Evolutionary conservation across 2,797 vertebrate species (phyloP), one percentile per base, ranked within the genome.

Genomic region (Chloroceryle amazona): DNA sequence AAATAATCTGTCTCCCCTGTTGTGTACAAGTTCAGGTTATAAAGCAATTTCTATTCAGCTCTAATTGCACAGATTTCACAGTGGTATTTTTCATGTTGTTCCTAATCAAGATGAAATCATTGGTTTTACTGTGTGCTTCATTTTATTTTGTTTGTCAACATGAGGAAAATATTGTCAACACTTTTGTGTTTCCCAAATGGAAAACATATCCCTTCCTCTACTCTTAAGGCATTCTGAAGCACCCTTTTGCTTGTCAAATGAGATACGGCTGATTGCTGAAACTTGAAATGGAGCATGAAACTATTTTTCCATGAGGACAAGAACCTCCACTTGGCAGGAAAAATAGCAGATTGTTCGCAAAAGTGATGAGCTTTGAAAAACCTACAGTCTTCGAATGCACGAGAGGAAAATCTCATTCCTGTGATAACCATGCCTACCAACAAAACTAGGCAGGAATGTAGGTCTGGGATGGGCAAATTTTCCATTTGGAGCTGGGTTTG

Each of bases 11-110:
- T 57, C 57, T 81, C 21, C 46, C 29, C 73, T 35, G 83, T 37
- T 93, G 52, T 83, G 65, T 81, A 63, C 1, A 2, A 92, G 71
- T 76, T 82, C 74, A 91, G 75, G 84, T 93, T 82, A 89, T 70
- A 88, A 86, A 91, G 91, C 85, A 93, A 78, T 80, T 95, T 90
- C 79, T 66, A 76, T 87, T 91, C 68, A 71, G 44, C 61, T 88
- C 52, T 61, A 26, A 57, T 60, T 70, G 74, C 65, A 76, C 35
- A 72, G 57, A 85, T 71, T 23, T 44, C 70, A 87, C 84, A 28
- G 46, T 25, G n/a, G n/a, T 75, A 62, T 74, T 81, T 92, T 91
- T 91, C 52, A 61, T 11, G 33, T 71, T 74, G 54, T 13, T 90
- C 52, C 61, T 60, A 76, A 83, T 67, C 13, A 42, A 83, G 81